Evolutionary conservation across 2,113 vertebrate species (phyloP).

Genomic region (Cricetomys ansorgei): DNA sequence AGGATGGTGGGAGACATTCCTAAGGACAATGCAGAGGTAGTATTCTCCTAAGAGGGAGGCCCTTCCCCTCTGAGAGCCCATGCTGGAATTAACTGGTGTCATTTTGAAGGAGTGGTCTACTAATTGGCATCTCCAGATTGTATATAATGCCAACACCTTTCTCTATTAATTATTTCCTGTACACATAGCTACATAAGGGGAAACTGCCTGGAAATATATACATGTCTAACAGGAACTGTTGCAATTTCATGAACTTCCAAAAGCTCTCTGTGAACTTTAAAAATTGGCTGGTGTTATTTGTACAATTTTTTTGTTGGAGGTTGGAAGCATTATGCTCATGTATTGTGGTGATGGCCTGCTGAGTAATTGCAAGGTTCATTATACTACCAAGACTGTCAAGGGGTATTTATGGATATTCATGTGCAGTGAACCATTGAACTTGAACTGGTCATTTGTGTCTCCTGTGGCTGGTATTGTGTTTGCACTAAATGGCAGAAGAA

Average conservation of each 20-base stretch:
- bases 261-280: conserved; percentile 50
- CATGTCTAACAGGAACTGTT: conserved; percentile 42
- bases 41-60: conserved; percentile 48
- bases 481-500: conserved; percentile 82
- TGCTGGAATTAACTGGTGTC: conserved; percentile 72
- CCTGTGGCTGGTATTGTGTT: conserved; percentile 83
- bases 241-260: conserved; percentile 60
- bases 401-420: conserved; percentile 86
- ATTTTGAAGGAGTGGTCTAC: conserved; percentile 76
- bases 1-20: conserved; percentile 66
- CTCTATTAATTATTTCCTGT: conserved; percentile 64
- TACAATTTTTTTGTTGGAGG: conserved; percentile 70
- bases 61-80: conserved; percentile 53
- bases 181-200: conserved; percentile 28
- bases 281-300: conserved; percentile 74
- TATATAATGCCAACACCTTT: conserved; percentile 75
- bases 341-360: conserved; percentile 84
- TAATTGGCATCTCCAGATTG: conserved; percentile 74
- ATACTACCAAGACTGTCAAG: conserved; percentile 84
- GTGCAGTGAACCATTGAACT: conserved; percentile 89
- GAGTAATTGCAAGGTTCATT: conserved; percentile 86
- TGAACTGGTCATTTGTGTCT: conserved; percentile 86
- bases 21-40: conserved; percentile 69
- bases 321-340: conserved; percentile 77
- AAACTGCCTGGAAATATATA: background rate